Evolutionary conservation across 2,797 vertebrate species (phyloP), one percentile per base, ranked within the genome.

Genomic region (Chromis chromis): DNA sequence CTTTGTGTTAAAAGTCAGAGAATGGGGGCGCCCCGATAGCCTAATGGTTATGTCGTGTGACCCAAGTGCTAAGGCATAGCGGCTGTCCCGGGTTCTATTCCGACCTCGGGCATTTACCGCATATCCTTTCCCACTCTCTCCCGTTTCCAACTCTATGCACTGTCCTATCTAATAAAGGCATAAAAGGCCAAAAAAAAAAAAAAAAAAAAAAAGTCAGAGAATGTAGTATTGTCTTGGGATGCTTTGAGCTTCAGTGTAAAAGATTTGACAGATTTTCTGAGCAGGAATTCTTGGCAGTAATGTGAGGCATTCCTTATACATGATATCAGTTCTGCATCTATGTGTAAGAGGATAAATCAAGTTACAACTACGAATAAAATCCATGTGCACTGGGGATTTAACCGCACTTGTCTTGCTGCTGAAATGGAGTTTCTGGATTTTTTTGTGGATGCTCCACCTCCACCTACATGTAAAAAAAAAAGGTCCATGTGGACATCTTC

Each of bases 311-410:
- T 25, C 5, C 3, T n/a, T 19, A 56, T n/a, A 50, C n/a, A 61
- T 36, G 19, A 10, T 54, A 44, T 74, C 69, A 77, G 57, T 31
- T 9, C 58, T 36, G 42, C 42, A 57, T 42, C 22, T 39, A n/a
- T 36, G 33, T 39, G 46, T 27, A 5, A 33, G 22, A 61, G 22
- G 36, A 67, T 78, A 67, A 67, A 86, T 81, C 19, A 75, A 79
- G 49, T 69, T 65, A 50, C 60, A 58, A 65, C 52, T 17, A 39
- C 39, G 14, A 67, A 71, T 55, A 74, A 53, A 76, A 46, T 17
- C 12, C 25, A 64, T 10, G 61, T 65, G 53, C 24, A 46, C 42
- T 4, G 17, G 40, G 46, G 54, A 59, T 46, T 52, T 57, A 70
- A 50, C 52, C 39, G 33, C 64, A 50, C 25, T 62, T 27, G 7